Percentiles rank a stretch among this genome's conserved stretches.
Evolutionary conservation across 2,113 vertebrate genomes (phyloP).

Genomic region (Pimephales promelas): DNA sequence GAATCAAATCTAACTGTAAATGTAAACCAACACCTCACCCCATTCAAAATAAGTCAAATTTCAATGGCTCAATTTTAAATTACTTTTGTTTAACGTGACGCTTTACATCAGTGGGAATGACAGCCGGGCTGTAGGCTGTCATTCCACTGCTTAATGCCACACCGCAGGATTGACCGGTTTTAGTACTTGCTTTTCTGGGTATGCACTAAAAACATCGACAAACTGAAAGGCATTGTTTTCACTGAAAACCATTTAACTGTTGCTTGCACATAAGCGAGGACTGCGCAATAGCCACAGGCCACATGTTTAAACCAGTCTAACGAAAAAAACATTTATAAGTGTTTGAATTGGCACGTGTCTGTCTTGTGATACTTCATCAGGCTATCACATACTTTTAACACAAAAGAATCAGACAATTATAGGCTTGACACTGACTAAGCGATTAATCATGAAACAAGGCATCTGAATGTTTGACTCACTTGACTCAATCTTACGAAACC

Average conservation of each 20-base stretch:
- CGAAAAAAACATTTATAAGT: not conserved
- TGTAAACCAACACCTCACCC: not conserved
- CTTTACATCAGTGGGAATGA: constrained; percentile 30
- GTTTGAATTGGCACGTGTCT: not conserved
- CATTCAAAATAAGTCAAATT: not conserved
- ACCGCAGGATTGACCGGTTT: constrained; percentile 49
- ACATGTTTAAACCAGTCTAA: constrained; percentile 14
- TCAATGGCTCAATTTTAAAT: not conserved
- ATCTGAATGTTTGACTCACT: constrained; percentile 2
- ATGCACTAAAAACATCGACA: constrained; percentile 27
- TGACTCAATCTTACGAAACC: not conserved
- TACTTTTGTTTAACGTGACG: constrained; percentile 16
- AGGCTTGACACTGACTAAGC: not conserved
- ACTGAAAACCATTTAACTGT: constrained; percentile 45
- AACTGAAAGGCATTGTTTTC: constrained; percentile 39
- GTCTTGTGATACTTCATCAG: not conserved
- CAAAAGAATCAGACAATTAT: not conserved
- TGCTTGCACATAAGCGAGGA: constrained; percentile 6
- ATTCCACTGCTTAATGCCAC: not conserved
- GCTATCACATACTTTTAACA: not conserved
- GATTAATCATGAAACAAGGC: not conserved
- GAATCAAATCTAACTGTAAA: not conserved
- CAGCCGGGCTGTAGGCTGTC: too few relatives aligned
- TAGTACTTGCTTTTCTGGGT: constrained; percentile 50
- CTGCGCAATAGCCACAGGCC: constrained; percentile 13